Base-by-base conservation (phyloP, 2,888 invertebrate species). In the Leptinotarsa peninsularis region DNA sequence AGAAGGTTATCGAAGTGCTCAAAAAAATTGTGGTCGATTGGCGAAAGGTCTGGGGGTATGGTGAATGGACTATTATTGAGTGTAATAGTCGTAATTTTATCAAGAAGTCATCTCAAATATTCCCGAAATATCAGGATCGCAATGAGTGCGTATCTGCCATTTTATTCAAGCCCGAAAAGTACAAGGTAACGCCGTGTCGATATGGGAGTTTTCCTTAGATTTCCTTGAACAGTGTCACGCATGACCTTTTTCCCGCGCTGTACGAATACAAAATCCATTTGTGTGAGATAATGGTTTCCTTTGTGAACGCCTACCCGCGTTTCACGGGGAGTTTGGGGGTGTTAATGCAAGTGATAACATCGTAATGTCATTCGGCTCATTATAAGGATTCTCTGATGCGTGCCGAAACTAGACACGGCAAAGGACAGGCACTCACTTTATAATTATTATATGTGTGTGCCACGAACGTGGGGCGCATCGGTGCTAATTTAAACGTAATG, bases 311-410 rank as follows among this genome's bases (percentile, higher is more conserved):
- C 63, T 43, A 63, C 63, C 58, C 7, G 43, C 17, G 63, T 63
- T 63, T 43, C 63, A 63, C 43, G 27, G 33, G 63, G 63, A 43
- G 43, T 43, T 63, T 43, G 70, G 49, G 70, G 81, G 76, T 72
- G 78, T 70, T 79, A 82, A 79, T 78, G 81, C 78, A 78, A 67
- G 77, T 75, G 81, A 81, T 82, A 82, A 82, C 81, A 79, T 81
- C 82, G 77, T 82, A 81, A 63, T 63, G 43, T 63, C 63, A 63
- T 79, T 58, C 58, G 80, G 74, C 79, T 78, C 78, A 81, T 78
- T 81, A 80, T 77, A 76, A 76, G 77, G 78, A 78, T 79, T 83
- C 82, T 82, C 82, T 84, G 83, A 84, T 83, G 84, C 83, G 84
- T 83, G 79, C 80, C 79, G 80, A 78, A 80, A 80, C 56, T 70